Evolutionary conservation across 2,113 vertebrate species (phyloP), one percentile per base, ranked within the genome.

Genomic region (Cnemophilus loriae): DNA sequence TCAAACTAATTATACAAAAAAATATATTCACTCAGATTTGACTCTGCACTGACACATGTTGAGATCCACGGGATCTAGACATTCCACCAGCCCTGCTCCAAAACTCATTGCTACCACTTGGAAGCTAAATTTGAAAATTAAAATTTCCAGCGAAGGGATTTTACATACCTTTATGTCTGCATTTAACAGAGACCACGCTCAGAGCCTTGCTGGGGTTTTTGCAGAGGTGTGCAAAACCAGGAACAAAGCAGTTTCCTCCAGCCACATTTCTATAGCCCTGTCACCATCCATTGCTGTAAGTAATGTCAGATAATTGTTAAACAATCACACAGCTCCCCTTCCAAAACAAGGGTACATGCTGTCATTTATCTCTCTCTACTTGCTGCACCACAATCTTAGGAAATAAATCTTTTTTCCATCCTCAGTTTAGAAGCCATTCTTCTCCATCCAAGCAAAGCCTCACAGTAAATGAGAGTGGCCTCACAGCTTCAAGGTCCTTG

Each of bases 401-500:
- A 95, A 93, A 95, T 78, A 50, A 84, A 81, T 61, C 71, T 70
- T 74, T 90, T 78, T 88, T 75, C 90, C 86, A 78, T 70, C 73
- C 86, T 87, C 65, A 47, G 56, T 86, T 93, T 84, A 41, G 80
- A 77, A 84, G 44, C 61, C 60, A 92, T 95, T 95, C 71, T 93
- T 87, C 87, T 67, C 69, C 35, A 65, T 33, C 49, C 78, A 85
- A 74, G 63, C 15, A 85, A 44, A 85, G 74, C 65, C 82, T 76
- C 75, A 27, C 12, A 75, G 49, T n/a, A 92, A 73, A 73, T 6
- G 57, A 85, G 74, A 82, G 13, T 2, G 41, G 82, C 61, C 87
- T 68, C 84, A 60, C 35, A 63, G 37, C 52, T 85, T 74, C 94
- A 94, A 96, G 92, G 94, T 94, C 88, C 71, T 90, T 71, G 42